A percentile compares a stretch with the other conserved stretches of the same genome.
These are phyloP conservation scores for Huso huso DNA, from an alignment of 2,797 vertebrate species.

Conservation along the genomic window DNA sequence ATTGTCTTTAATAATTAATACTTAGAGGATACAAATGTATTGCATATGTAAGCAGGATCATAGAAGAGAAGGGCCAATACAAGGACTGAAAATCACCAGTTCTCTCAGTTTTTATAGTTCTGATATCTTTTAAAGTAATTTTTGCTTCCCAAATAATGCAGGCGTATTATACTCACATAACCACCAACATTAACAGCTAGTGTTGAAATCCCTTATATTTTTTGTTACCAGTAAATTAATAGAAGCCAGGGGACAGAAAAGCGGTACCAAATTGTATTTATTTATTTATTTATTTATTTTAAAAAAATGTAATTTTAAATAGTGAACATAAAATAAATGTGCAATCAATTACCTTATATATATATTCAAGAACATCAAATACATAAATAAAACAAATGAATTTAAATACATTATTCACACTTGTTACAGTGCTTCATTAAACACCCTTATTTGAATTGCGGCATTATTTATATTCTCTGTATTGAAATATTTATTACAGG, in stretches of 20 bases:
- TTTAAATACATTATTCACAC: conserved; percentile 22
- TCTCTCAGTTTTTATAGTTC: no score
- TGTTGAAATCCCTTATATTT: no score
- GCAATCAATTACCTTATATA: conserved; percentile 35
- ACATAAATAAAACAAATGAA: conserved; percentile 31
- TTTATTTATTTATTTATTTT: conserved; percentile 8
- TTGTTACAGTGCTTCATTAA: conserved; percentile 44
- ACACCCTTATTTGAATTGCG: conserved; percentile 43
- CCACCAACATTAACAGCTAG: no score
- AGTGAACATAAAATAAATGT: conserved; percentile 14
- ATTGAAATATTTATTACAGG: conserved; percentile 34
- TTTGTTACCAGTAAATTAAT: no score
- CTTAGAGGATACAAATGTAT: no score
- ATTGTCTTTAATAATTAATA: no score
- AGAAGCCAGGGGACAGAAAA: background rate
- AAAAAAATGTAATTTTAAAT: background rate
- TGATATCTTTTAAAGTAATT: no score
- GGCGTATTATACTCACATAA: no score
- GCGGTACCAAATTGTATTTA: background rate
- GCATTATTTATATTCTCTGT: conserved; percentile 46
- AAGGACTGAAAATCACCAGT: no score
- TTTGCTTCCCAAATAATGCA: no score
- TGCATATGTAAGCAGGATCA: no score
- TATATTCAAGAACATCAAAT: conserved; percentile 39
- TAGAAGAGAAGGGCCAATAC: no score